Percentiles rank a stretch among this genome's conserved stretches.
These are phyloP conservation scores for Leptestheria dahalacensis DNA, from an alignment of 1,140 invertebrate species.

Conservation along the genomic window DNA sequence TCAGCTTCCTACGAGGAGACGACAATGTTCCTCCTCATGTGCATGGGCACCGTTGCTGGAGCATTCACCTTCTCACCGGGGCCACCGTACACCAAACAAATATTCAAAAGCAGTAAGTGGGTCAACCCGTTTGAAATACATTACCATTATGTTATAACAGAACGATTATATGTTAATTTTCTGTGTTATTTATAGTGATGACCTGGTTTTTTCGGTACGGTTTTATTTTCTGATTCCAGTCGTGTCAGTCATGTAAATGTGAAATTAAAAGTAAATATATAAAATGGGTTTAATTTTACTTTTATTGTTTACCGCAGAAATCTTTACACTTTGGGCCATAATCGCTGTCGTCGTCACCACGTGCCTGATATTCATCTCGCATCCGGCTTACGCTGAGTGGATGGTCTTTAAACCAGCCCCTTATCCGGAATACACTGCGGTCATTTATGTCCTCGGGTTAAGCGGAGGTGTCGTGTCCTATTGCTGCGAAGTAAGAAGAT, in stretches of 20 bases:
- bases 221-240: too few relatives aligned
- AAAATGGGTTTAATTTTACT: too few relatives aligned
- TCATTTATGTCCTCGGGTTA: constrained; percentile 6
- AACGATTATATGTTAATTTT: not conserved
- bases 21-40: constrained; percentile 4
- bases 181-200: too few relatives aligned
- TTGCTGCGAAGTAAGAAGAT: constrained; percentile 16
- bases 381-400: not conserved
- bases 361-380: constrained; percentile 3
- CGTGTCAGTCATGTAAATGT: too few relatives aligned
- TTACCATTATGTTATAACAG: too few relatives aligned
- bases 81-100: constrained; percentile 10
- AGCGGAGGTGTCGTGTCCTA: constrained; percentile 10
- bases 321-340: constrained; percentile 8
- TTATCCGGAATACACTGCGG: constrained; percentile 7
- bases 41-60: constrained; percentile 3
- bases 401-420: constrained; percentile 5
- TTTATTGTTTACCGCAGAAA: not conserved
- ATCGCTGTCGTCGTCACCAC: not conserved
- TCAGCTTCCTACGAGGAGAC: constrained; percentile 14
- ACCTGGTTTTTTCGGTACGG: too few relatives aligned
- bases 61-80: constrained; percentile 13
- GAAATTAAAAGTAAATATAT: too few relatives aligned
- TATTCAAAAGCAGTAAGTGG: constrained; percentile 11
- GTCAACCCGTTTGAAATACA: too few relatives aligned